These are phyloP conservation scores for Nemapogon koenigi DNA, from an alignment of 2,888 invertebrate genomes.

Conservation along the genomic window DNA sequence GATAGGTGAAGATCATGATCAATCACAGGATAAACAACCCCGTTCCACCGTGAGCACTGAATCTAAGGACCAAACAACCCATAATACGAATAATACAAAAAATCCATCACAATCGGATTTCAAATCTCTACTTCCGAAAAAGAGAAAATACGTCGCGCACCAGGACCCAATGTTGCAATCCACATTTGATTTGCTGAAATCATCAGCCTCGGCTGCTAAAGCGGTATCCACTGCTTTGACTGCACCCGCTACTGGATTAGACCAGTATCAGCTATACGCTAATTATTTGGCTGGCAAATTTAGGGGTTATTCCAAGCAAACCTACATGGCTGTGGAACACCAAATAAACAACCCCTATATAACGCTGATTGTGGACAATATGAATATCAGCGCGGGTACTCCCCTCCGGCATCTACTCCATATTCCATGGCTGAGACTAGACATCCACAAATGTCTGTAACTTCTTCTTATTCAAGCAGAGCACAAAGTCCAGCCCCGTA, in stretches of 20 bases:
- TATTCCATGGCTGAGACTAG: slow-evolving; percentile 14
- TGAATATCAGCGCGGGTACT: slow-evolving; percentile 14
- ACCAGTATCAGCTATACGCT: slow-evolving; percentile 15
- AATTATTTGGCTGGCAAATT: slow-evolving; percentile 15
- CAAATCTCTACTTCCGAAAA: slow-evolving; percentile 15
- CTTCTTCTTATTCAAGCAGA: slow-evolving; percentile 13
- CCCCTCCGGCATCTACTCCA: no score
- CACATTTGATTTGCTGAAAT: slow-evolving; percentile 15
- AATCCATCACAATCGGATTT: slow-evolving; percentile 14
- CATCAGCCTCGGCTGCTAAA: slow-evolving; percentile 15
- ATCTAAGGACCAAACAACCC: slow-evolving; percentile 14
- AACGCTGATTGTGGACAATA: slow-evolving; percentile 15
- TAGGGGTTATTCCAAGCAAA: slow-evolving; percentile 14
- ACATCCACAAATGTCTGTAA: slow-evolving; percentile 12
- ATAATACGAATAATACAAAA: slow-evolving; percentile 16
- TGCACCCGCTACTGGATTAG: slow-evolving; percentile 15
- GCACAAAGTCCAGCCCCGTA: slow-evolving; percentile 14
- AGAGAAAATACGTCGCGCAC: slow-evolving; percentile 15
- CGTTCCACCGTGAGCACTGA: slow-evolving; percentile 13
- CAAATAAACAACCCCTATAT: slow-evolving; percentile 15
- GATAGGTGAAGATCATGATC: slow-evolving; percentile 15
- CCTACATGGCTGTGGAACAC: slow-evolving; percentile 14
- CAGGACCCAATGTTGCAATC: slow-evolving; percentile 14
- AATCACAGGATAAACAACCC: slow-evolving; percentile 11
- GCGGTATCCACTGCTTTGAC: slow-evolving; percentile 15